phyloP scores from a whole-genome alignment of 2,113 vertebrate species.

The Neogobius melanostomus region DNA sequence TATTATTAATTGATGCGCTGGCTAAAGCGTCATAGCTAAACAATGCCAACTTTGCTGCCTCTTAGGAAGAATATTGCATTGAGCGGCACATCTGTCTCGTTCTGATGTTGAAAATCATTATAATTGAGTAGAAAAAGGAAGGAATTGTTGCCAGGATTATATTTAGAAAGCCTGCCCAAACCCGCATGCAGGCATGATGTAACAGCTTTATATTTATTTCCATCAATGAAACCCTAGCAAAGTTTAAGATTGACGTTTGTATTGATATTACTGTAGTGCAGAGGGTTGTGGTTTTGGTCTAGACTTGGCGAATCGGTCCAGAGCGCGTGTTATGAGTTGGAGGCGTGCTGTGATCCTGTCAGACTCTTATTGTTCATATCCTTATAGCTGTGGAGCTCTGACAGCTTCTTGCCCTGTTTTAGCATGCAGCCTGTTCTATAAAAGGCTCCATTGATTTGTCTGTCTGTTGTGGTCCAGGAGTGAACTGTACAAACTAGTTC shows the following conservation, averaged over 20 bases:
- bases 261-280: slow-evolving; percentile 1
- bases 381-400: not conserved
- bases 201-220: slow-evolving; percentile 17
- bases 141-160: slow-evolving; percentile 28
- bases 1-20: slow-evolving; percentile 10
- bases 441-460: not conserved
- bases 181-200: slow-evolving; percentile 4
- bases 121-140: slow-evolving; percentile 40
- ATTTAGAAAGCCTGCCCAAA: slow-evolving; percentile 22
- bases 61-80: slow-evolving; percentile 36
- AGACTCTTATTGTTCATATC: slow-evolving; percentile 2
- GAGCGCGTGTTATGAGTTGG: not conserved
- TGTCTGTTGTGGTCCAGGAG: slow-evolving; percentile 11
- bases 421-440: slow-evolving; percentile 6
- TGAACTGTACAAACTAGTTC: slow-evolving; percentile 6
- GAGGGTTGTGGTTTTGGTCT: slow-evolving; percentile 1
- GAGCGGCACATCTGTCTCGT: slow-evolving; percentile 40
- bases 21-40: slow-evolving; percentile 35
- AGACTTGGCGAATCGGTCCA: slow-evolving; percentile 7
- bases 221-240: not conserved
- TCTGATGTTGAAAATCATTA: slow-evolving; percentile 41
- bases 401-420: slow-evolving; percentile 12
- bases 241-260: slow-evolving; percentile 4
- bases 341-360: slow-evolving; percentile 1
- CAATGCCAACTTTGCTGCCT: slow-evolving; percentile 25